Conservation (phyloP, 2,113 vertebrate species). For the Merops nubicus region DNA sequence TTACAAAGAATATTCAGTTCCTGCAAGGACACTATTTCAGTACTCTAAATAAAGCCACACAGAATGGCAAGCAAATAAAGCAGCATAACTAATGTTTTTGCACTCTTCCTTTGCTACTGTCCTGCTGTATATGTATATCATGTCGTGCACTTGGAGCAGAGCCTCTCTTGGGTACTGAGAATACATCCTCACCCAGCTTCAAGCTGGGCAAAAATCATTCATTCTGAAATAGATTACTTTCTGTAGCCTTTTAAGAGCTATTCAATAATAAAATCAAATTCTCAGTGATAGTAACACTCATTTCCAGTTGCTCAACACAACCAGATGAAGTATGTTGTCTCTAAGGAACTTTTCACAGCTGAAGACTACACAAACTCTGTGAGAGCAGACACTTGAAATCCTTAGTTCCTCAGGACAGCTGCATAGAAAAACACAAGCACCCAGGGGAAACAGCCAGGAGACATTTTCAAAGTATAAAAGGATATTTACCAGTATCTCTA, state of each 20-base stretch:
- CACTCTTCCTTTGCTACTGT: neutral
- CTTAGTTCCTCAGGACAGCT: neutral
- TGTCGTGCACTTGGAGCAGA: neutral
- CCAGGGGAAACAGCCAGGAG: neutral
- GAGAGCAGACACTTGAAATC: neutral
- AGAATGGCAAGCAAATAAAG: neutral
- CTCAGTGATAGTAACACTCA: neutral
- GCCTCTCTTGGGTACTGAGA: neutral
- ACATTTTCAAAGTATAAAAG: neutral
- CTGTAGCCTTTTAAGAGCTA: neutral
- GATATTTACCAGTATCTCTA: neutral
- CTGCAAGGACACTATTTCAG: neutral
- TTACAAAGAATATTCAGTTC: neutral
- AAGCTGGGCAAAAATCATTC: neutral
- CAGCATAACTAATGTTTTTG: neutral
- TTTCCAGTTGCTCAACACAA: neutral
- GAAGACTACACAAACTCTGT: neutral
- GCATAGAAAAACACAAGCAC: neutral
- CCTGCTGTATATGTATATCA: neutral
- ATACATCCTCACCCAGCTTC: neutral
- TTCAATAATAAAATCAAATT: neutral
- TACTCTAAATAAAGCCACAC: neutral
- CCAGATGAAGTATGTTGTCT: neutral
- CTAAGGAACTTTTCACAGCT: neutral
- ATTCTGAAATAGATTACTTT: neutral